Evolutionary conservation across 37 sponge, comb jelly and placozoan genomes (phyloP), one percentile per base, ranked within the genome.

Genomic region (Geodia barretti): DNA sequence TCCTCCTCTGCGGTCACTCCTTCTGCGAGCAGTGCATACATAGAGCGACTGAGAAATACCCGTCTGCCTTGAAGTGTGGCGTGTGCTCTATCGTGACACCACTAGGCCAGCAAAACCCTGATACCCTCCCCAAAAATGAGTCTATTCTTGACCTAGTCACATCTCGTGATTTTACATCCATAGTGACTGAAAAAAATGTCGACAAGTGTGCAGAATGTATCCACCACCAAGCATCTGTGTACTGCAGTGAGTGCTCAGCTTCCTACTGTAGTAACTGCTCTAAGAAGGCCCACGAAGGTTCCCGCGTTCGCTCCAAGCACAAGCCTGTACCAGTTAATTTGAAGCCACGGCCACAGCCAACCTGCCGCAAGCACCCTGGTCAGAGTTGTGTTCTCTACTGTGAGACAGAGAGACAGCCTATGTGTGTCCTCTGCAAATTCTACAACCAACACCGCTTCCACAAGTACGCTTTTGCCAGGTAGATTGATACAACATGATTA

Each of bases 181-280:
- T 82, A 24, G 71, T 81, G 24, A 54, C 41, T 29, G 70, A 64
- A 19, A 72, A 60, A 4, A 70, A 86, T 30, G 34, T 39, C 5
- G 93, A 93, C n/a, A 65, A 4, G n/a, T 93, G 93, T 93, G 93
- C 93, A 26, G 93, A 93, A 58, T 93, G 93, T 75, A 86, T 85
- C 75, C 41, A 63, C 1, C 40, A 62, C 4, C 28, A 36, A 5
- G 93, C 93, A 24, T 30, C 39, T 62, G 68, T 79, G 38, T 93
- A 88, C 80, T 93, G 93, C 89, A 85, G 76, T 69, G 78, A 84
- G 41, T 93, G 93, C 68, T 68, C 80, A 24, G 93, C 93, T 30
- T 78, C 84, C 1, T 93, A 84, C 73, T 93, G 93, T 42, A 83
- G 85, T 23, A 2, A 29, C 33, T 93, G 93, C 72, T 76, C 82